Evolutionary conservation across 2,113 vertebrate species (phyloP).

Genomic region (Heliornis fulica): DNA sequence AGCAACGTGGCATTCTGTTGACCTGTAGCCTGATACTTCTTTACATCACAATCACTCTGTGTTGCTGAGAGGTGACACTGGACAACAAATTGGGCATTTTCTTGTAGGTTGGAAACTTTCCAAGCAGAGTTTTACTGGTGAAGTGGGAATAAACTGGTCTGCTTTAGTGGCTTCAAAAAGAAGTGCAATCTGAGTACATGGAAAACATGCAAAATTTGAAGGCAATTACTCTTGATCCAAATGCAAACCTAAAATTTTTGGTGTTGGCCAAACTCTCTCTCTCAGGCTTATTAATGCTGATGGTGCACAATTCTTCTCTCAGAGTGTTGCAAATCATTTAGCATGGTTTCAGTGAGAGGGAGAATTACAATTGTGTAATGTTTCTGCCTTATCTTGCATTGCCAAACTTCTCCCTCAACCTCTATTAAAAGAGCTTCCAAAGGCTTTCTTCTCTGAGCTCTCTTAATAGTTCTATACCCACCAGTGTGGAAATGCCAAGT

Average conservation of each 20-base stretch:
- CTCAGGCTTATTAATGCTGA: not conserved
- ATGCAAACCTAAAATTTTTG: not conserved
- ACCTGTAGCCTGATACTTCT: not conserved
- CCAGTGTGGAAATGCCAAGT: not conserved
- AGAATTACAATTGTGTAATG: not conserved
- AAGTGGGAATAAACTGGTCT: not conserved
- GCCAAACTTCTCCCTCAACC: not conserved
- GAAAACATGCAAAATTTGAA: not conserved
- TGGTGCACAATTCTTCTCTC: not conserved
- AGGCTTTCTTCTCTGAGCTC: not conserved
- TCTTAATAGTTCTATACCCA: not conserved
- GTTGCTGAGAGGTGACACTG: not conserved
- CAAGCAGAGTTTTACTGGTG: not conserved
- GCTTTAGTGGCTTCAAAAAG: not conserved
- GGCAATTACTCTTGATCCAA: not conserved
- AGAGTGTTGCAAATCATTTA: not conserved
- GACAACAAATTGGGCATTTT: not conserved
- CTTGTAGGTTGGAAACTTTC: not conserved
- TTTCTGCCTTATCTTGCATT: constrained; percentile 24
- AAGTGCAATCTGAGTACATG: not conserved
- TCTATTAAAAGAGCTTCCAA: constrained; percentile 13
- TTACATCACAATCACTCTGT: not conserved
- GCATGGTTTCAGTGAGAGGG: not conserved
- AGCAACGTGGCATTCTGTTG: not conserved
- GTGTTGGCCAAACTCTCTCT: not conserved